These are phyloP conservation scores for Cotesia vestalis DNA, from an alignment of 1,140 invertebrate genomes.

Conservation along the genomic window DNA sequence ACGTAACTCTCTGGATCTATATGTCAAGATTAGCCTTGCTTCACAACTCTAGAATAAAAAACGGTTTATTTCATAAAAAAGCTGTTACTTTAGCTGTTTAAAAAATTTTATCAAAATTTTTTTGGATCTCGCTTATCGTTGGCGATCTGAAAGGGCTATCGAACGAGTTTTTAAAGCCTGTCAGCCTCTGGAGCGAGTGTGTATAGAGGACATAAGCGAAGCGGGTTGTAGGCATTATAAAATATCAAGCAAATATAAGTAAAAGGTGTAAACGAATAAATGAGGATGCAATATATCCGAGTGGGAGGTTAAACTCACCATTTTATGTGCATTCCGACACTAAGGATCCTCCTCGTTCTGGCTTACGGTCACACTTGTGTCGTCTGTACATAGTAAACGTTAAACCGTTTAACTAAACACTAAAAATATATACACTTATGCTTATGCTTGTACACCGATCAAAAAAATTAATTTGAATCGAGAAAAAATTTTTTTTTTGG, in stretches of 20 bases:
- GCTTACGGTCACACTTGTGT: not conserved
- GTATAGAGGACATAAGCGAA: not conserved
- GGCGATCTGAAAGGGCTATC: constrained; percentile 17
- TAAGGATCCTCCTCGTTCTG: constrained; percentile 35
- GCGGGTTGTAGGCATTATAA: not conserved
- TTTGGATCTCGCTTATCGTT: constrained; percentile 28
- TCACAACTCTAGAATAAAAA: not conserved
- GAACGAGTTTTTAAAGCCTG: constrained; percentile 25
- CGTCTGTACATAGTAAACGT: not conserved
- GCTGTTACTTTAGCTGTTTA: not conserved
- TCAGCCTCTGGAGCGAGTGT: not conserved
- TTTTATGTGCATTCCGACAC: constrained; percentile 52
- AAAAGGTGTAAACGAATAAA: constrained; percentile 2
- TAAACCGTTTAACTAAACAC: no score
- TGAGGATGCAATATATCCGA: constrained; percentile 3
- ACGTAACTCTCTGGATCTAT: constrained; percentile 56
- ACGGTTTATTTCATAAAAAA: constrained; percentile 1
- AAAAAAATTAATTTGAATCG: no score
- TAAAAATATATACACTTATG: no score
- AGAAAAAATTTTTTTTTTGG: no score
- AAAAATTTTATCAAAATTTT: constrained; percentile 14
- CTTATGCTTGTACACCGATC: no score
- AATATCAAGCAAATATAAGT: no score
- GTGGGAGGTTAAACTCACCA: constrained; percentile 45
- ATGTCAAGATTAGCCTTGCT: constrained; percentile 64